Percentiles rank a stretch among this genome's conserved stretches.
These are phyloP conservation scores for Pachycephala philippinensis DNA, from an alignment of 2,113 vertebrate species.

Conservation along the genomic window DNA sequence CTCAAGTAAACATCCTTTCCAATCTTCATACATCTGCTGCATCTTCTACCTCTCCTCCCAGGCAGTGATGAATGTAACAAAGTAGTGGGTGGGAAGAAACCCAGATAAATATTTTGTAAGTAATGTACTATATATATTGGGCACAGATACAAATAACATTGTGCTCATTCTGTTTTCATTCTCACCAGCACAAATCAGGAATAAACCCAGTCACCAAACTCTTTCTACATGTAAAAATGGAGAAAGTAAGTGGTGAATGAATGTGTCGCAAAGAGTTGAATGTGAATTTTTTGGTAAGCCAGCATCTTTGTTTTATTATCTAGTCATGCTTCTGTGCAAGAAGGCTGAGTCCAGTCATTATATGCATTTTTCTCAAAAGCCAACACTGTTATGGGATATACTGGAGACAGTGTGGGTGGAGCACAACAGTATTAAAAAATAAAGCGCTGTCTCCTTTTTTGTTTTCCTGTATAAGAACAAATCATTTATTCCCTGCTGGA, in stretches of 20 bases:
- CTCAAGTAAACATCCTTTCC: conserved; percentile 20
- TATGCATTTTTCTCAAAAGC: conserved; percentile 46
- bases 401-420: conserved; percentile 63
- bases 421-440: conserved; percentile 45
- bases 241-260: conserved; percentile 46
- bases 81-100: conserved; percentile 23
- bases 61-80: conserved; percentile 11
- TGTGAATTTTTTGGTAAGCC: not conserved
- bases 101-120: conserved; percentile 52
- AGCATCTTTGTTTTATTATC: conserved; percentile 61
- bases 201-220: not conserved
- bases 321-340: conserved; percentile 57
- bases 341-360: conserved; percentile 25
- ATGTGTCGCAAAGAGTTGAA: not conserved
- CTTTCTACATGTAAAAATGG: not conserved
- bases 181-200: not conserved
- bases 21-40: not conserved
- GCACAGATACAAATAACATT: conserved; percentile 13
- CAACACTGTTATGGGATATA: conserved; percentile 41
- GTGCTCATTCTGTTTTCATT: conserved; percentile 4
- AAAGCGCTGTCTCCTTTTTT: conserved; percentile 31
- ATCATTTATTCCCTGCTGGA: conserved; percentile 52
- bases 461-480: conserved; percentile 61
- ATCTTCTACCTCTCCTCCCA: not conserved
- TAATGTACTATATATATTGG: not conserved